Evolutionary conservation across 2,797 vertebrate species (phyloP).

Genomic region (Gallinago stenura): DNA sequence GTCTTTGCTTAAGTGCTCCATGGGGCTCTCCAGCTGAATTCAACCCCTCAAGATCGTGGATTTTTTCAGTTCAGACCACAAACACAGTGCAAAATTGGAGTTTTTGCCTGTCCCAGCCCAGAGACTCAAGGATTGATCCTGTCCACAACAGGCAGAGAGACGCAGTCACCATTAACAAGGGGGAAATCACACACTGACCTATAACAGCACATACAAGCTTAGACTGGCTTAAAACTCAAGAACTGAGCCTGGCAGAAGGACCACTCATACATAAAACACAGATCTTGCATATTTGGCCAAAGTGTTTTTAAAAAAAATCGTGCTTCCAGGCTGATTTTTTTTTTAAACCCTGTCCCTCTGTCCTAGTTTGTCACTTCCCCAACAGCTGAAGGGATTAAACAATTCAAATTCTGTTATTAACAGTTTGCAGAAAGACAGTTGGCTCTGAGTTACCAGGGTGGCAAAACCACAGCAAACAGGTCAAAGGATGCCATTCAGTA

Average conservation of each 20-base stretch:
- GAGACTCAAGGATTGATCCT: neutral
- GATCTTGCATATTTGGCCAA: neutral
- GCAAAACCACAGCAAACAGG: neutral
- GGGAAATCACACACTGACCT: neutral
- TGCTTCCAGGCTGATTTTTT: neutral
- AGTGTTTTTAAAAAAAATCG: neutral
- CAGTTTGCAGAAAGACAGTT: neutral
- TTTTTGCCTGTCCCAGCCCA: neutral
- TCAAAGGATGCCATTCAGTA: neutral
- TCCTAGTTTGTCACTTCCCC: neutral
- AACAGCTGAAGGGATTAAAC: neutral
- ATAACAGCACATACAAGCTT: neutral
- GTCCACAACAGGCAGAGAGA: neutral
- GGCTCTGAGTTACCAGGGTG: neutral
- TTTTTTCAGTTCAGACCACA: neutral
- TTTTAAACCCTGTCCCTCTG: neutral
- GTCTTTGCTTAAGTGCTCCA: neutral
- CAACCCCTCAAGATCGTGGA: neutral
- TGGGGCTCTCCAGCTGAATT: neutral
- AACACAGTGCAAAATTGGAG: neutral
- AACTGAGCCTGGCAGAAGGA: neutral
- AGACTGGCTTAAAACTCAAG: neutral
- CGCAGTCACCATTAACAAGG: neutral
- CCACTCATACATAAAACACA: neutral
- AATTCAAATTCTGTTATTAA: neutral